Percentiles rank a stretch among this genome's conserved stretches.
Conservation (phyloP, 2,797 vertebrate species). For the Aulostomus chinensis region DNA sequence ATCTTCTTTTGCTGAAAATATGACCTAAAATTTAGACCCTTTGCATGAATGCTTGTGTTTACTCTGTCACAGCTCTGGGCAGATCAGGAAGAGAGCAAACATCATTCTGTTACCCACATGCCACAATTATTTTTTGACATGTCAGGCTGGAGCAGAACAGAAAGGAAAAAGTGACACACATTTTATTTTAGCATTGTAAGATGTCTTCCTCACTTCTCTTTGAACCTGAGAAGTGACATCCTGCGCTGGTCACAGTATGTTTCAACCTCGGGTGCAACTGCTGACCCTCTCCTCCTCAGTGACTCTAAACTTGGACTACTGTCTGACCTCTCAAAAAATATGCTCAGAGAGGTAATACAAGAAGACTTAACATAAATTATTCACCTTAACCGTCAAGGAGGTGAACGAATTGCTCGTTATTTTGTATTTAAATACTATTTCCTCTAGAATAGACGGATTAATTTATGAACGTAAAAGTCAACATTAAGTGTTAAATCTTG, state of each 20-base stretch:
- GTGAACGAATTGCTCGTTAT: slow-evolving; percentile 32
- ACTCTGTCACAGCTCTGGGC: neutral
- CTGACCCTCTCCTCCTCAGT: slow-evolving; percentile 45
- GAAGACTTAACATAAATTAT: slow-evolving; percentile 63
- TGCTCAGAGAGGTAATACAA: slow-evolving; percentile 54
- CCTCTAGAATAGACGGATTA: too few species aligned
- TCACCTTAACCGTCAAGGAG: slow-evolving; percentile 43
- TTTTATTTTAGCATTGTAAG: slow-evolving; percentile 22
- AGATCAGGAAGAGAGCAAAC: neutral
- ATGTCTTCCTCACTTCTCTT: slow-evolving; percentile 1
- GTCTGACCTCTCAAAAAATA: slow-evolving; percentile 35
- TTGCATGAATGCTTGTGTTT: too few species aligned
- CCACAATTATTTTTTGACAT: too few species aligned
- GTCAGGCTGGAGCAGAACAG: slow-evolving; percentile 3
- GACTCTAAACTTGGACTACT: slow-evolving; percentile 55
- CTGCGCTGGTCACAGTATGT: slow-evolving; percentile 27
- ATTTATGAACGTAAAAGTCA: too few species aligned
- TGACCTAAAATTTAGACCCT: neutral
- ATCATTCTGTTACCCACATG: too few species aligned
- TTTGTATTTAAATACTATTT: slow-evolving; percentile 10
- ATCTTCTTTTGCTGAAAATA: neutral
- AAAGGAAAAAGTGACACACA: neutral
- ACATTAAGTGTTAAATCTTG: too few species aligned
- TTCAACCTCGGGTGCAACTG: slow-evolving; percentile 28
- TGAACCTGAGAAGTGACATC: slow-evolving; percentile 52